Evolutionary conservation across 2,113 vertebrate genomes (phyloP), one percentile per base, ranked within the genome.

Genomic region (Fregata magnificens): DNA sequence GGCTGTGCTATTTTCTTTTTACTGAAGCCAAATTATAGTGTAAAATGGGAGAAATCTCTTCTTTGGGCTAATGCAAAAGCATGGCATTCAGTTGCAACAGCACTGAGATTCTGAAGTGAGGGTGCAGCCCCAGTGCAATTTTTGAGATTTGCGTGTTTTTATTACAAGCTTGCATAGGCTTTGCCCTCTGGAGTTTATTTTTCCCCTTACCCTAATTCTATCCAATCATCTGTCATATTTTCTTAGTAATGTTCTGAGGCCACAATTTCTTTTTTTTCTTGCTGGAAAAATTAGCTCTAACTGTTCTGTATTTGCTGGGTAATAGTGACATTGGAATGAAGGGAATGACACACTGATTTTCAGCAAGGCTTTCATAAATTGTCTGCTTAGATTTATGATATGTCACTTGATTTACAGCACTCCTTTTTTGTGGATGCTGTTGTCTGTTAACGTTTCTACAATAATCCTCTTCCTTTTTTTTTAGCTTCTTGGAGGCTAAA

Each of bases 311-410:
- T 94, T 95, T 95, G 72, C 92, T 92, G 83, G 72, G 19, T 92
- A 96, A 79, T 56, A 34, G 88, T 95, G 92, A 95, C 95, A 95
- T 87, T 91, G 94, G 40, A 95, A 82, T 42, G 71, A 92, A 88
- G 81, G 34, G 62, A 94, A 93, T 92, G 91, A 84, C 86, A 94
- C 25, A 61, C 76, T 69, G 94, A 79, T 95, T 95, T 95, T 95
- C 87, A 84, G 56, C 55, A 82, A 82, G 40, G 56, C 31, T 93
- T 96, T 95, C n/a, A 72, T 91, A 88, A 93, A 87, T 91, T 92
- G 63, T 92, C 65, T 88, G 20, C 34, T 92, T 95, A 84, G 92
- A 95, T 93, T 93, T 93, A 88, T 52, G 65, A 18, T 78, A 44
- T 83, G 44, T 71, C 77, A 49, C 44, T 88, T 88, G 82, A 93